phyloP scores from a whole-genome alignment of 2,113 vertebrate genomes.

The Plotosus lineatus region DNA sequence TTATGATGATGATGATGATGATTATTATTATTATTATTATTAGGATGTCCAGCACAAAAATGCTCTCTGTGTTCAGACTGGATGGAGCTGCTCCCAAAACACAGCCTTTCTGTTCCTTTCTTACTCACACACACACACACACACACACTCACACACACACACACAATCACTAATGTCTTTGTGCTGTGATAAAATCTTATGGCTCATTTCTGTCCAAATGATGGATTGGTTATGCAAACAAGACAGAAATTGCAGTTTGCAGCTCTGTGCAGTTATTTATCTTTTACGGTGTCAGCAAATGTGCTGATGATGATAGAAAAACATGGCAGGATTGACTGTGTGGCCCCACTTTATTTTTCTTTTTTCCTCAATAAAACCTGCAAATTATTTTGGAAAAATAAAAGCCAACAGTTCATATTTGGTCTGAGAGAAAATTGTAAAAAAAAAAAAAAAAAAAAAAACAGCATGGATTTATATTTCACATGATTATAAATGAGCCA shows the following conservation, averaged over 20 bases:
- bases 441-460: no score
- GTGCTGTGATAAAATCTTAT: neutral
- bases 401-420: neutral
- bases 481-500: neutral
- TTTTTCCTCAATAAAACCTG: neutral
- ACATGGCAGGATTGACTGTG: neutral
- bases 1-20: no score
- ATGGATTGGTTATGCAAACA: neutral
- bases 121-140: neutral
- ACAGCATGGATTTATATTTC: neutral
- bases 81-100: neutral
- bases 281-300: neutral
- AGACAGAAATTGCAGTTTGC: neutral
- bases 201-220: conserved; percentile 5
- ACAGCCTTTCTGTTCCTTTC: conserved; percentile 42
- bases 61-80: neutral
- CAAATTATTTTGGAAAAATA: neutral
- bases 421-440: neutral
- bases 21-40: neutral
- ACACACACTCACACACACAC: conserved; percentile 2
- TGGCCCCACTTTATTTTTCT: neutral
- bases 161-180: conserved; percentile 12
- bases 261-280: conserved; percentile 1
- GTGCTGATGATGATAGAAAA: neutral
- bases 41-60: neutral